Evolutionary conservation across 1,140 invertebrate genomes (phyloP).

Genomic region (Megalopta genalis): DNA sequence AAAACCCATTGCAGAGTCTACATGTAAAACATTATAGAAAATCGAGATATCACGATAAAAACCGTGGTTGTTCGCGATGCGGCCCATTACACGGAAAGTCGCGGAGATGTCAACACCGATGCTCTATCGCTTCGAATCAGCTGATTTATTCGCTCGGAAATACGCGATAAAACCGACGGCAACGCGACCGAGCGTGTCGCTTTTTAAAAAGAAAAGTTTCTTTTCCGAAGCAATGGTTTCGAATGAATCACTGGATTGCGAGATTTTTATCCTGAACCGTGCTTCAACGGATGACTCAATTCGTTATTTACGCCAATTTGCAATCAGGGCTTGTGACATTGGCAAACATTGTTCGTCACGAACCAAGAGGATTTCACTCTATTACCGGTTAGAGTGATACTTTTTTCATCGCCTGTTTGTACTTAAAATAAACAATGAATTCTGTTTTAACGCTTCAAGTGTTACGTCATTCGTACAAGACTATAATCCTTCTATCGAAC

Average conservation of each 20-base stretch:
- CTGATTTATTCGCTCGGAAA: neutral
- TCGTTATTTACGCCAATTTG: neutral
- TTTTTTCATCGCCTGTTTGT: no score
- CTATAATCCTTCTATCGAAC: no score
- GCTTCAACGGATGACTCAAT: neutral
- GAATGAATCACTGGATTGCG: constrained; percentile 36
- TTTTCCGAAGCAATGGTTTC: constrained; percentile 1
- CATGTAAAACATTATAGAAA: no score
- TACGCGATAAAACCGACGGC: constrained; percentile 9
- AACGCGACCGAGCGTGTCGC: neutral
- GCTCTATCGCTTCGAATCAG: neutral
- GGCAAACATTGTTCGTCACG: no score
- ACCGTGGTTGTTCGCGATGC: neutral
- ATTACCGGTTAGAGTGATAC: no score
- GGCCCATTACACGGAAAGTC: neutral
- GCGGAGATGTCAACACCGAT: neutral
- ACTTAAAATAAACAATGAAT: no score
- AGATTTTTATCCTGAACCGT: neutral
- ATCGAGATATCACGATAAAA: neutral
- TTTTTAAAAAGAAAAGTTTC: neutral
- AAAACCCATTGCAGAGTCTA: no score
- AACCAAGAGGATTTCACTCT: no score
- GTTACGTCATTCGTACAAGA: no score
- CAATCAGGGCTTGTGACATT: neutral
- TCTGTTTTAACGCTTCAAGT: no score